Evolutionary conservation across 1,140 invertebrate genomes (phyloP).

Genomic region (Bradysia coprophila): DNA sequence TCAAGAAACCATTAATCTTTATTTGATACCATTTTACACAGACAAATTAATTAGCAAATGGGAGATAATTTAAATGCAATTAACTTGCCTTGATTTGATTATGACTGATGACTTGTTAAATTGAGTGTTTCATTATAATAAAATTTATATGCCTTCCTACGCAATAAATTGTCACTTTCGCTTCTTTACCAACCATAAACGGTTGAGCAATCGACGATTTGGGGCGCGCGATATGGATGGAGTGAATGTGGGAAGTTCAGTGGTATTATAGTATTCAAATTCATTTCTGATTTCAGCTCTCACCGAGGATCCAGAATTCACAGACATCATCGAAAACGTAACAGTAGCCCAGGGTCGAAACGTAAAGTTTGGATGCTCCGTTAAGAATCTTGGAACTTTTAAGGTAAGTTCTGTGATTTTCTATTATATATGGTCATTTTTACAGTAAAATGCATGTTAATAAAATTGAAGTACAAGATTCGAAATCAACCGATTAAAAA

Average conservation of each 20-base stretch:
- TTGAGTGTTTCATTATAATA: neutral
- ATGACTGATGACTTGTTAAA: neutral
- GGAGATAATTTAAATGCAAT: neutral
- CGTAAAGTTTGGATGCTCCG: conserved; percentile 72
- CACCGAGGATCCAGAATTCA: conserved; percentile 45
- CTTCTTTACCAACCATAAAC: too few species aligned
- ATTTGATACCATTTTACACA: neutral
- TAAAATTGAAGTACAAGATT: too few species aligned
- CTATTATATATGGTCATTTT: too few species aligned
- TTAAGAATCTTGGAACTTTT: conserved; percentile 71
- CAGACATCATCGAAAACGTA: conserved; percentile 47
- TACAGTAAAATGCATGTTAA: too few species aligned
- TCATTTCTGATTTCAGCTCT: conserved; percentile 29
- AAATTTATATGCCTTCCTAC: too few species aligned
- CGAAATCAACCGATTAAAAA: too few species aligned
- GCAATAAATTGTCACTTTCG: too few species aligned
- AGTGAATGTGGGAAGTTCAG: too few species aligned
- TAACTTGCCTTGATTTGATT: neutral
- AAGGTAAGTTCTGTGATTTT: conserved; percentile 55
- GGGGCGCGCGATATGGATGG: too few species aligned
- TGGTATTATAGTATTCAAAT: too few species aligned
- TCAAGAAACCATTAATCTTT: neutral
- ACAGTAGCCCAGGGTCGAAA: conserved; percentile 63
- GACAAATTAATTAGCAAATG: neutral
- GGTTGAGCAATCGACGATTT: too few species aligned